Conservation (phyloP, 2,888 invertebrate genomes). For the Drosophila flavopinicola region DNA sequence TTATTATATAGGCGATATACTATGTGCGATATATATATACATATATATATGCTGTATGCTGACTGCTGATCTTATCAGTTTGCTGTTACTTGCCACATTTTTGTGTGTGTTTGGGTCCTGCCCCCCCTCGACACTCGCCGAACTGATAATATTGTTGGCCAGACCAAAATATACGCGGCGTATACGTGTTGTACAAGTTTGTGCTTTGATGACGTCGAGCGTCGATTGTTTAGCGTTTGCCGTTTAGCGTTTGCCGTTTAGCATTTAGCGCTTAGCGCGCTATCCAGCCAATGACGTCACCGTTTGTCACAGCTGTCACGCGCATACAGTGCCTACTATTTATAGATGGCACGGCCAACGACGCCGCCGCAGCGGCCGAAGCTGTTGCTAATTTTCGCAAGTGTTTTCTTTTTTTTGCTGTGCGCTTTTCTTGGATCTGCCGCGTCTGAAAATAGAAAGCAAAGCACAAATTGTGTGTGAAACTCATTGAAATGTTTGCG, state of each 20-base stretch:
- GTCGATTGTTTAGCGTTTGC: too few species aligned
- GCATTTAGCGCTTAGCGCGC: constrained; percentile 9
- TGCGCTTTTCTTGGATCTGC: constrained; percentile 73
- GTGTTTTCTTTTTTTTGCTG: constrained; percentile 66
- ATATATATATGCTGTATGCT: constrained; percentile 1
- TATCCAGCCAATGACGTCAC: constrained; percentile 67
- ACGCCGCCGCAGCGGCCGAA: constrained; percentile 18
- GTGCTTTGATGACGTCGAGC: constrained; percentile 59
- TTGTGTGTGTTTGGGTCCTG: not conserved
- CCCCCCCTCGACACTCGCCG: constrained; percentile 4
- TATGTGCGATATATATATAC: constrained; percentile 3
- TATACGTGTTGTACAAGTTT: constrained; percentile 49
- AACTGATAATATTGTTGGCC: constrained; percentile 34
- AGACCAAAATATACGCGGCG: constrained; percentile 33
- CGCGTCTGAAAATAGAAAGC: constrained; percentile 74
- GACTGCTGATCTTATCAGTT: constrained; percentile 49
- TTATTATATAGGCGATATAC: constrained; percentile 12
- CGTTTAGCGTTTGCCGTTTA: too few species aligned
- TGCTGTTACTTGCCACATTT: constrained; percentile 24
- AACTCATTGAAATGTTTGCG: constrained; percentile 79
- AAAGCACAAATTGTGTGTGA: constrained; percentile 63
- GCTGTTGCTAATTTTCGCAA: constrained; percentile 75
- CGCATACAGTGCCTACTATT: constrained; percentile 68
- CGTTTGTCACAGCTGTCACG: constrained; percentile 73
- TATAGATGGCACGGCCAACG: constrained; percentile 60